These are phyloP conservation scores for Tachystola acroxantha DNA, from an alignment of 2,888 invertebrate genomes.

Conservation along the genomic window DNA sequence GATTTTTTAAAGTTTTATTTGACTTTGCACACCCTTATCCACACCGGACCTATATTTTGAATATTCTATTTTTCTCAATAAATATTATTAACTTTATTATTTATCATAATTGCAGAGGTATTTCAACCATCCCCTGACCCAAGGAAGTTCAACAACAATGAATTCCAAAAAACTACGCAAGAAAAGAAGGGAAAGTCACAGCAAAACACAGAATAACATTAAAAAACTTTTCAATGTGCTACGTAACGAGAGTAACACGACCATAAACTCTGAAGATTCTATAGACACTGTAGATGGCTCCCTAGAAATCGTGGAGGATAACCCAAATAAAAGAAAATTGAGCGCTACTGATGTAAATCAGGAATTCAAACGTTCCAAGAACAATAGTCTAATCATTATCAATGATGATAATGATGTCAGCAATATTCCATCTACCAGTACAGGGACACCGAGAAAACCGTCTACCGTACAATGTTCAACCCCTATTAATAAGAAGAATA, in stretches of 20 bases:
- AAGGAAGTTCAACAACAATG: conserved; percentile 19
- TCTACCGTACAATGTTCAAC: conserved; percentile 39
- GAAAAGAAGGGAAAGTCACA: conserved; percentile 21
- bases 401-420: conserved; percentile 28
- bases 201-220: conserved; percentile 23
- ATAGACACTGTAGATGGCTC: conserved; percentile 7
- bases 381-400: conserved; percentile 23
- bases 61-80: no score
- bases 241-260: conserved; percentile 19
- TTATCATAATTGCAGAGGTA: conserved; percentile 31
- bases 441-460: neutral
- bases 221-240: conserved; percentile 30
- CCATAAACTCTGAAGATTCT: conserved; percentile 18
- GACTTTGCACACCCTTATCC: no score
- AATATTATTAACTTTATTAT: no score
- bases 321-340: conserved; percentile 8
- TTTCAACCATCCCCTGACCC: conserved; percentile 19
- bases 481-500: conserved; percentile 26
- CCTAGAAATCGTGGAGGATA: neutral
- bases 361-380: conserved; percentile 10
- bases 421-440: conserved; percentile 8
- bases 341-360: conserved; percentile 4
- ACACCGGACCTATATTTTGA: no score
- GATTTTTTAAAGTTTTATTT: no score
- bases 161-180: conserved; percentile 23